A percentile compares a stretch with the other conserved stretches of the same genome.
Evolutionary conservation across 2,113 vertebrate genomes (phyloP).

Genomic region (Leiothrix lutea): DNA sequence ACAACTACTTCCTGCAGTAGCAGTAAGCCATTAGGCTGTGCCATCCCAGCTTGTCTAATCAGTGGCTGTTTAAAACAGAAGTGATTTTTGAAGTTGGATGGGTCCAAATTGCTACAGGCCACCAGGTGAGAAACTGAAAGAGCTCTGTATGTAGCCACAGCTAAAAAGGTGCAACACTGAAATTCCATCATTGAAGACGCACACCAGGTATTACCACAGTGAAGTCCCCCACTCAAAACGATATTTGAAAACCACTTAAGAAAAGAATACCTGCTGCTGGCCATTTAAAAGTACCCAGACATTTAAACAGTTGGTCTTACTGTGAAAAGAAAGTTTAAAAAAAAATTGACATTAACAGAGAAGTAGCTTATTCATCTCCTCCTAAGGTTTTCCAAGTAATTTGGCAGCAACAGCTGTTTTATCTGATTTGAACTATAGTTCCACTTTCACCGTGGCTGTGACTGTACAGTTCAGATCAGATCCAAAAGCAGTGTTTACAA

Average conservation of each 20-base stretch:
- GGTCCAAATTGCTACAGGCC: background rate
- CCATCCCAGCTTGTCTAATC: background rate
- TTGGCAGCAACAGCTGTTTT: background rate
- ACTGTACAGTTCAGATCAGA: background rate
- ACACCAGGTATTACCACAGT: background rate
- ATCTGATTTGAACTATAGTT: background rate
- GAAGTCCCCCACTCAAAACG: background rate
- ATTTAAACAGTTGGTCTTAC: background rate
- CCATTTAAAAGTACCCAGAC: background rate
- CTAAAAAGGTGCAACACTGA: background rate
- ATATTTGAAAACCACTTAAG: conserved; percentile 6
- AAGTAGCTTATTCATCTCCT: background rate
- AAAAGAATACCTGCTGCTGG: background rate
- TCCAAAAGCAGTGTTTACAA: background rate
- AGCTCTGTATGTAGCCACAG: background rate
- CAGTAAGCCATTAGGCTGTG: background rate
- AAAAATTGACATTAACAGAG: background rate
- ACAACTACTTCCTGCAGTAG: background rate
- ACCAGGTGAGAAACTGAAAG: background rate
- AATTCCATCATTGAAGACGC: background rate
- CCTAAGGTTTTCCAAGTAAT: background rate
- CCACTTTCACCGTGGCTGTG: background rate
- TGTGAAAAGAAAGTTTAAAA: background rate
- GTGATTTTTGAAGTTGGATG: background rate
- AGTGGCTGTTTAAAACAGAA: background rate